Percentiles rank a stretch among this genome's conserved stretches.
Conservation (phyloP, 2,888 invertebrate genomes). For the Automeris io region DNA sequence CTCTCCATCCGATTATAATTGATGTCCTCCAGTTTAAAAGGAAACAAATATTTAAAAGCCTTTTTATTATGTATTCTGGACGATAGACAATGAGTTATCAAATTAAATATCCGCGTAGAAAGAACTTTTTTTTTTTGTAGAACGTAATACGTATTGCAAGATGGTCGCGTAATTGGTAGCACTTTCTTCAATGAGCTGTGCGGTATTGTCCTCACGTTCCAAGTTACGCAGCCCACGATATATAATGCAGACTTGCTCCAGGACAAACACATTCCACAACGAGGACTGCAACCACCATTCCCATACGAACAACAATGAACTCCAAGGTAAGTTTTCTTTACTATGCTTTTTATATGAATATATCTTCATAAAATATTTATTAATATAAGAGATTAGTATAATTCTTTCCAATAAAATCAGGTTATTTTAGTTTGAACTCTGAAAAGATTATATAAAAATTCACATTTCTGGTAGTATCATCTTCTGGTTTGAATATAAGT, state of each 20-base stretch:
- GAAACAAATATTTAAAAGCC: no score
- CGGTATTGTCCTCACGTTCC: conserved; percentile 66
- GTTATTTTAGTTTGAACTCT: no score
- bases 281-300: conserved; percentile 54
- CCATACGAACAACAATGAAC: conserved; percentile 65
- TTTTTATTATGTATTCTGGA: no score
- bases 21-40: no score
- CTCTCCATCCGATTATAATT: no score
- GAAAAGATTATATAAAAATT: no score
- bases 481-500: no score
- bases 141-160: conserved; percentile 49
- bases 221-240: conserved; percentile 60
- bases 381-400: no score
- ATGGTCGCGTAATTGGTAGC: conserved; percentile 51
- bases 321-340: conserved; percentile 56
- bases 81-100: no score
- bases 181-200: conserved; percentile 66
- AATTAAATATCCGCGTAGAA: no score
- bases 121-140: conserved; percentile 23
- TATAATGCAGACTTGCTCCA: conserved; percentile 48
- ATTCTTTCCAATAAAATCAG: no score
- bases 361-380: not conserved
- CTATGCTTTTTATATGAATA: not conserved
- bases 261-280: conserved; percentile 52
- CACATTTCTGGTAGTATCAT: no score